Evolutionary conservation across 1,140 invertebrate genomes (phyloP), one percentile per base, ranked within the genome.

Genomic region (Eurytemora carolleeae): DNA sequence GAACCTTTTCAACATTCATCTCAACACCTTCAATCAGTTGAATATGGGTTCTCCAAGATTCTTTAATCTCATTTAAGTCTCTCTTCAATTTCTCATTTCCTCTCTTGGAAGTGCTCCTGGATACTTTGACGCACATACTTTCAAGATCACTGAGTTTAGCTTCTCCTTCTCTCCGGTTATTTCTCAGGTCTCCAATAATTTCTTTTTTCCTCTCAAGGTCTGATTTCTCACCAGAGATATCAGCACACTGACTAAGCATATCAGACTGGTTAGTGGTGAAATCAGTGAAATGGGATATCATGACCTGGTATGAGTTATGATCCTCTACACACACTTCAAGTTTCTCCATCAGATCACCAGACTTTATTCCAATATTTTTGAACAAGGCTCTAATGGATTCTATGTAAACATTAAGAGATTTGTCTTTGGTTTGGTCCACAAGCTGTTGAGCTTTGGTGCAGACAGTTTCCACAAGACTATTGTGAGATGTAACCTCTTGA

Each of bases 401-500:
- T 0, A 93, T 72, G 70, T 89, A 91, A 2, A 85, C 78, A 70
- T 89, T 85, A 55, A 93, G 70, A 1, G 85, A 84, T 53, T 81
- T 83, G 67, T 92, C 87, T 69, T 88, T 83, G 2, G 87, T 91
- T 73, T 90, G 83, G 70, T 90, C 83, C 7, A 91, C 84, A 22
- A 96, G 73, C 55, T 86, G 80, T 68, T 89, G 84, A 12, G 90
- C 90, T 72, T 90, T 92, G 61, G 92, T 87, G 70, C 86, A 89
- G 19, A 96, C 86, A 61, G 83, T 82, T 69, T 93, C 87, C 0
- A 96, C 84, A 0, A 94, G 71, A 57, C 82, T 78, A 70, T 90
- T 86, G 75, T 94, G 88, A 0, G 86, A 87, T 74, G 87, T 82
- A 55, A 97, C 93, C 73, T 95, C 91, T 72, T 95, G 89, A 69